Base-by-base conservation (phyloP, 2,113 vertebrate species). In the Scomber scombrus region DNA sequence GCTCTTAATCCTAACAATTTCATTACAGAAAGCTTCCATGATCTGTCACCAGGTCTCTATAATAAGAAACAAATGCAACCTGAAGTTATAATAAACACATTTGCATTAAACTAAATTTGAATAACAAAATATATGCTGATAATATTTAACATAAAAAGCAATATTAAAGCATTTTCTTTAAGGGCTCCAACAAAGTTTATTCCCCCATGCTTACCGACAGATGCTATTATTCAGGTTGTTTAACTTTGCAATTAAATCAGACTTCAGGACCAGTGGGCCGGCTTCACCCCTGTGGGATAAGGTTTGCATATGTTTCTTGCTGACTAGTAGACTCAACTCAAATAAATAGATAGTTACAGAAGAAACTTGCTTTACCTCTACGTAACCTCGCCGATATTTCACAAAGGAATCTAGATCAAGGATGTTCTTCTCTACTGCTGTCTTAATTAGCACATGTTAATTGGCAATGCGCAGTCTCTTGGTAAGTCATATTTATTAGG, bases 361-460 rank as follows among this genome's bases (percentile, higher is more conserved):
- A 40, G 57, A 80, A 85, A 81, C 69, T 68, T 75, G 54, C 80
- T 76, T 88, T 91, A 91, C 91, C 91, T 89, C 84, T 26, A n/a
- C 19, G 55, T 90, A 88, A 89, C 92, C 91, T 89, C 81, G 46
- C 65, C 55, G 45, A 68, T 78, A 73, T 75, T 85, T 88, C 85
- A 87, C 85, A 83, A 55, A 81, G 83, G 85, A 87, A 93, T 92
- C 83, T 91, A 90, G 90, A 93, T 93, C 91, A 91, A 93, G 91
- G 91, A 75, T 89, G 80, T 84, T 86, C 86, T 75, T 58, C 61
- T 85, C 85, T 75, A 46, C 82, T 85, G 89, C 89, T 84, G 62
- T 90, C 87, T 93, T 93, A 89, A 92, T 94, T 93, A 92, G 91
- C 88, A 62, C 85, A 82, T 91, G 78, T 69, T 94, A 94, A 94